phyloP scores from a whole-genome alignment of 1,140 invertebrate genomes.

The Manduca sexta region DNA sequence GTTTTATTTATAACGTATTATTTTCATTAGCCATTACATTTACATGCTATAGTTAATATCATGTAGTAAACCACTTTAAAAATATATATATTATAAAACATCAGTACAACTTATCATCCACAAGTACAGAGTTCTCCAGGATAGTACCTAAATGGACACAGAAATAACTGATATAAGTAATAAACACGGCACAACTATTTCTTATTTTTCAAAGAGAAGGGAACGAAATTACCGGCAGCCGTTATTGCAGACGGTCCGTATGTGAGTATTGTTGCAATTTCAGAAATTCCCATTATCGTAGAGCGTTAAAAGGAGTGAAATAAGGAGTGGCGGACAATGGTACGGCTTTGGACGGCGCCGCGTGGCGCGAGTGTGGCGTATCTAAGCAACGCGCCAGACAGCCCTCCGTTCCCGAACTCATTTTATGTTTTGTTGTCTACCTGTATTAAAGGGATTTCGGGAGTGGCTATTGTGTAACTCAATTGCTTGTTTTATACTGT shows the following conservation, averaged over 20 bases:
- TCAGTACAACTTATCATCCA: not conserved
- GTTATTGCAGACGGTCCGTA: conserved; percentile 34
- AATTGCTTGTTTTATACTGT: too few species aligned
- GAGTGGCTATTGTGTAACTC: not conserved
- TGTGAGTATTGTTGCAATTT: conserved; percentile 64
- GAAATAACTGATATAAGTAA: not conserved
- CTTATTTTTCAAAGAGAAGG: conserved; percentile 9
- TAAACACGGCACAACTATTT: not conserved
- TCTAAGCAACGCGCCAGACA: conserved; percentile 23
- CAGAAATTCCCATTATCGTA: conserved; percentile 57
- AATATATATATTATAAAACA: too few species aligned
- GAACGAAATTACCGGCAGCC: conserved; percentile 47
- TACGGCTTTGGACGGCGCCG: conserved; percentile 21
- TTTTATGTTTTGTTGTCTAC: not conserved
- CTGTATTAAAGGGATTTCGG: not conserved
- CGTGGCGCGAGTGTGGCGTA: conserved; percentile 17
- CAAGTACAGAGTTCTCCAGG: not conserved
- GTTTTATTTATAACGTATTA: too few species aligned
- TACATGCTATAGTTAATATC: too few species aligned
- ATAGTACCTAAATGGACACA: not conserved
- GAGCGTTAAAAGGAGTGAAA: conserved; percentile 43
- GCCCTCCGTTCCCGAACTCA: not conserved
- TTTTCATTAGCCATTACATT: too few species aligned
- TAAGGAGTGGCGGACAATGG: conserved; percentile 50
- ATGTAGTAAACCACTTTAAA: too few species aligned